Evolutionary conservation across 2,797 vertebrate genomes (phyloP).

Genomic region (Megaceryle alcyon): DNA sequence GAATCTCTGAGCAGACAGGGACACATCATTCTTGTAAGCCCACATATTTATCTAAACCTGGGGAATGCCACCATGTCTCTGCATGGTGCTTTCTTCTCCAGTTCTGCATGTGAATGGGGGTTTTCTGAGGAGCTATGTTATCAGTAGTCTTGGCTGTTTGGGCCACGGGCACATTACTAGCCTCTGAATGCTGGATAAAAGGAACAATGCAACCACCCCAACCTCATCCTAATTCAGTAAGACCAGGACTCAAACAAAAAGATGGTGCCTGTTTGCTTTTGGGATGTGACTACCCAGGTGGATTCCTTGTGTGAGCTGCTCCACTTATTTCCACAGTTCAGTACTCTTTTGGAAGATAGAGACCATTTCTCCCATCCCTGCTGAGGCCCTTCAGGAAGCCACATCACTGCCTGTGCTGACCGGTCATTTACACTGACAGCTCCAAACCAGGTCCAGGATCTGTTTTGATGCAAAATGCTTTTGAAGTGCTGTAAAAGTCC

Average conservation of each 20-base stretch:
- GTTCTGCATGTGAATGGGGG: accelerated
- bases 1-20: neutral
- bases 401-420: neutral
- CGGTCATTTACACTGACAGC: neutral
- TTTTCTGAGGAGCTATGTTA: neutral
- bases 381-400: neutral
- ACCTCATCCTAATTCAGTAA: accelerated
- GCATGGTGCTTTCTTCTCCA: accelerated
- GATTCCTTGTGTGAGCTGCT: neutral
- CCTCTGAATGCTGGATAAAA: neutral
- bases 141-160: neutral
- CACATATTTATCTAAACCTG: neutral
- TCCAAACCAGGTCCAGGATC: neutral
- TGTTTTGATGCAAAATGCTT: neutral
- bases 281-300: neutral
- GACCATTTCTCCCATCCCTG: neutral
- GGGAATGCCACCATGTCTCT: neutral
- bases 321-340: neutral
- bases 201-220: neutral
- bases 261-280: accelerated
- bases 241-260: neutral
- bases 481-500: neutral
- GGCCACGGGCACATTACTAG: accelerated
- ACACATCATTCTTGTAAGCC: accelerated
- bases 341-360: neutral